phyloP scores from a whole-genome alignment of 2,888 invertebrate genomes.

The Amphipyra berbera region DNA sequence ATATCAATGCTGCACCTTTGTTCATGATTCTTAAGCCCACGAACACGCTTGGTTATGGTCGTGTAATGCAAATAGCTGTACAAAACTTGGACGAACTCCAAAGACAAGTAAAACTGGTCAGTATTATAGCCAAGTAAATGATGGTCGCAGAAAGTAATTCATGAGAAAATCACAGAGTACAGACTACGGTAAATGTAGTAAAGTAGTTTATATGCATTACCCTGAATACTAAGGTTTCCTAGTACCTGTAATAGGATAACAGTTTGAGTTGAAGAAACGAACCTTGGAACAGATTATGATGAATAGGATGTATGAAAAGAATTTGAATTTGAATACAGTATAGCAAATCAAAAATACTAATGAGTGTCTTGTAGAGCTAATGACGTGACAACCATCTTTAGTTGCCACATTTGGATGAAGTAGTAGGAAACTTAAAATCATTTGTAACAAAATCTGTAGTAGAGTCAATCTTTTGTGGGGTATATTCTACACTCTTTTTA shows the following conservation, averaged over 20 bases:
- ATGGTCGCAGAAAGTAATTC: conserved; percentile 18
- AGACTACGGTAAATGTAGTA: conserved; percentile 11
- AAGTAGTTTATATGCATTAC: conserved; percentile 25
- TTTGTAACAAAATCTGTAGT: too few species aligned
- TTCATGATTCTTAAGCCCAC: conserved; percentile 21
- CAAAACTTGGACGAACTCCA: conserved; percentile 13
- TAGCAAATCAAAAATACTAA: neutral
- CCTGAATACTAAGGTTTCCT: conserved; percentile 44
- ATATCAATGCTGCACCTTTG: conserved; percentile 11
- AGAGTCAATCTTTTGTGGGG: too few species aligned
- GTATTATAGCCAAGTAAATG: conserved; percentile 19
- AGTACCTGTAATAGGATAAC: conserved; percentile 39
- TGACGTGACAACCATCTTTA: neutral
- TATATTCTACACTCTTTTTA: too few species aligned
- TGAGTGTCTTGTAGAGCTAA: neutral
- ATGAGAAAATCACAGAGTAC: conserved; percentile 30
- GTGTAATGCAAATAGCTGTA: conserved; percentile 18
- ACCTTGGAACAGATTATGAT: conserved; percentile 32
- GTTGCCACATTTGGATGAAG: too few species aligned
- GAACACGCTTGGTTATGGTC: conserved; percentile 14
- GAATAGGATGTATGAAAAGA: conserved; percentile 3
- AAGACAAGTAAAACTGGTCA: conserved; percentile 34
- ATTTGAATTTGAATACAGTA: neutral
- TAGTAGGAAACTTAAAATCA: neutral
- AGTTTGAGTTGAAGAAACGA: conserved; percentile 21